These are phyloP conservation scores for Callinectes sapidus DNA, from an alignment of 2,888 invertebrate genomes.

Conservation along the genomic window DNA sequence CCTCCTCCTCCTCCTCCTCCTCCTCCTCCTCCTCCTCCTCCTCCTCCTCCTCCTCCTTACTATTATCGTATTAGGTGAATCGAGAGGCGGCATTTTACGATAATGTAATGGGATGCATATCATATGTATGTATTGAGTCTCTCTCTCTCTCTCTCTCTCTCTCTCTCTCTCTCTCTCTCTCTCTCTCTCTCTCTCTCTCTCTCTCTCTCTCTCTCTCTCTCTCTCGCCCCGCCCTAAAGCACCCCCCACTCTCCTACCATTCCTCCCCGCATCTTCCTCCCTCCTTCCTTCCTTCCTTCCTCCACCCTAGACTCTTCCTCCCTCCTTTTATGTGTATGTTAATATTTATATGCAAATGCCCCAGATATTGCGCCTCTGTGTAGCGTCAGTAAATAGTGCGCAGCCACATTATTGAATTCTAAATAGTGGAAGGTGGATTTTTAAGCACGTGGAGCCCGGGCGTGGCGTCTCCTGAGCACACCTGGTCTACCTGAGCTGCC, in stretches of 20 bases:
- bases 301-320: not conserved
- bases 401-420: conserved; percentile 13
- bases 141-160: conserved; percentile 25
- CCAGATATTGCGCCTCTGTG: conserved; percentile 22
- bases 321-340: conserved; percentile 35
- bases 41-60: conserved; percentile 1
- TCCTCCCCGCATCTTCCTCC: not conserved
- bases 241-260: not conserved
- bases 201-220: conserved; percentile 25
- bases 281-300: not conserved
- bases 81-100: no score
- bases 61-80: no score
- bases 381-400: conserved; percentile 27
- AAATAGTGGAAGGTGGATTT: conserved; percentile 8
- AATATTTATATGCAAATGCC: conserved; percentile 31
- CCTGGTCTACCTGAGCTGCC: not conserved
- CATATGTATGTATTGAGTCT: not conserved
- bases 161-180: conserved; percentile 20
- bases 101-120: no score
- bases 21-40: conserved; percentile 6
- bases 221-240: not conserved
- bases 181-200: conserved; percentile 24
- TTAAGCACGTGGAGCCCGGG: not conserved
- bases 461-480: not conserved
- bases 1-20: conserved; percentile 17